These are phyloP conservation scores for Heliopora coerulea DNA, from an alignment of 92 coral and sea anemone species.

Conservation along the genomic window DNA sequence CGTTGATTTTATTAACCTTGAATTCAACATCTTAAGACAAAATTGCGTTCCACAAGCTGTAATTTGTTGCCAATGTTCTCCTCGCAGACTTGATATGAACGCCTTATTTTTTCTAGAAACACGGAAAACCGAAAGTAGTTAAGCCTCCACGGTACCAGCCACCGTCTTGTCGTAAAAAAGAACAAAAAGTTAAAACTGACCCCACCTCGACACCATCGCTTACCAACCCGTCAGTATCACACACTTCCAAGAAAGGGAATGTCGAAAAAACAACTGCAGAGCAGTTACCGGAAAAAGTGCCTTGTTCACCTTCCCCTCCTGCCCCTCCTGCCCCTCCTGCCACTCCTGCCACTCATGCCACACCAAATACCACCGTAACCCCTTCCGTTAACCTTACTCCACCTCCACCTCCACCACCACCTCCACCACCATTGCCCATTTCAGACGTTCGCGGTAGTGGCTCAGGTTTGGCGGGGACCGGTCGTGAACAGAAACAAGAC, in stretches of 20 bases:
- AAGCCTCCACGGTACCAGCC: conserved; percentile 42
- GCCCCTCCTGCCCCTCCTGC: not conserved
- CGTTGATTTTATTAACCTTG: too few species aligned
- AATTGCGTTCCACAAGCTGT: too few species aligned
- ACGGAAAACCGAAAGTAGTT: conserved; percentile 9
- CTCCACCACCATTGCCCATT: conserved; percentile 19
- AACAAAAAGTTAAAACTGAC: not conserved
- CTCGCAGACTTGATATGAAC: not conserved
- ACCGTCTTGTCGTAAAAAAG: conserved; percentile 28
- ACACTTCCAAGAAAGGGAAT: not conserved
- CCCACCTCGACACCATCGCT: not conserved
- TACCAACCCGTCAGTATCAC: not conserved
- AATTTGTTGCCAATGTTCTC: too few species aligned
- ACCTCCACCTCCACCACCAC: conserved; percentile 35
- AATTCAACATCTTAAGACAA: too few species aligned
- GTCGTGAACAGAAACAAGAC: not conserved
- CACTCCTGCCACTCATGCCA: not conserved
- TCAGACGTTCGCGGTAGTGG: not conserved
- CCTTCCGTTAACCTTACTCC: conserved; percentile 10
- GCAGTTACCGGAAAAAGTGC: not conserved
- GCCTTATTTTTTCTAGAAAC: conserved; percentile 3
- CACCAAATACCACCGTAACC: not conserved
- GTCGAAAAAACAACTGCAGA: not conserved
- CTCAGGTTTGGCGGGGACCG: not conserved
- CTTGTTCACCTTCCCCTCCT: not conserved